phyloP scores from a whole-genome alignment of 2,888 invertebrate species.

The Sphinx pinastri region DNA sequence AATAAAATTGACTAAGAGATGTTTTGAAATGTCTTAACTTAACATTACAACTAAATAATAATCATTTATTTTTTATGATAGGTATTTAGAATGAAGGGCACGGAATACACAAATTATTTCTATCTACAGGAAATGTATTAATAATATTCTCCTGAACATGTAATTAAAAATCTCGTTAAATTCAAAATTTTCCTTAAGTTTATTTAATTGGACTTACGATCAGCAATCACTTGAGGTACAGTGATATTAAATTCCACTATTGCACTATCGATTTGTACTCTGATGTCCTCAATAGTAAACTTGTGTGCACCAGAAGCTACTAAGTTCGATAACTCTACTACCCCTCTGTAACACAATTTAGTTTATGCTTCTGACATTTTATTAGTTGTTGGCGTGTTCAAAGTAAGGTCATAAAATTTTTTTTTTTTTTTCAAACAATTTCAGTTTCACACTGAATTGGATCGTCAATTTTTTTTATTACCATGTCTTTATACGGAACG shows the following conservation, averaged over 20 bases:
- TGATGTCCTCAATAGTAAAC: neutral
- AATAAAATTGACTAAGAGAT: too few species aligned
- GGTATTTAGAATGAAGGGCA: too few species aligned
- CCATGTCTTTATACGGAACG: neutral
- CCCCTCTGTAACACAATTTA: neutral
- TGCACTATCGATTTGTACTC: neutral
- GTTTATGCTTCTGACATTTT: neutral
- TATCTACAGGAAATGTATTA: too few species aligned
- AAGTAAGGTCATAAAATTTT: too few species aligned
- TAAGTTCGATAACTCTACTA: neutral
- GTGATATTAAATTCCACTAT: neutral
- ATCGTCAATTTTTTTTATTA: too few species aligned
- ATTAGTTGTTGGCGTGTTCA: neutral
- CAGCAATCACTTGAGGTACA: constrained; percentile 1
- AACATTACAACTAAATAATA: too few species aligned
- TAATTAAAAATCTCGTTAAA: too few species aligned
- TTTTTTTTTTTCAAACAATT: neutral
- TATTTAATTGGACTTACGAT: neutral
- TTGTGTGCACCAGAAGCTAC: neutral
- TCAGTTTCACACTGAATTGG: too few species aligned
- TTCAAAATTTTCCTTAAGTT: neutral
- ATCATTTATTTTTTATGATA: too few species aligned
- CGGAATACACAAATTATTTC: too few species aligned
- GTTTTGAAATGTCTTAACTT: too few species aligned
- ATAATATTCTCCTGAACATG: too few species aligned